Base-by-base conservation (phyloP, 2,888 invertebrate species). In the Steinernema hermaphroditum region DNA sequence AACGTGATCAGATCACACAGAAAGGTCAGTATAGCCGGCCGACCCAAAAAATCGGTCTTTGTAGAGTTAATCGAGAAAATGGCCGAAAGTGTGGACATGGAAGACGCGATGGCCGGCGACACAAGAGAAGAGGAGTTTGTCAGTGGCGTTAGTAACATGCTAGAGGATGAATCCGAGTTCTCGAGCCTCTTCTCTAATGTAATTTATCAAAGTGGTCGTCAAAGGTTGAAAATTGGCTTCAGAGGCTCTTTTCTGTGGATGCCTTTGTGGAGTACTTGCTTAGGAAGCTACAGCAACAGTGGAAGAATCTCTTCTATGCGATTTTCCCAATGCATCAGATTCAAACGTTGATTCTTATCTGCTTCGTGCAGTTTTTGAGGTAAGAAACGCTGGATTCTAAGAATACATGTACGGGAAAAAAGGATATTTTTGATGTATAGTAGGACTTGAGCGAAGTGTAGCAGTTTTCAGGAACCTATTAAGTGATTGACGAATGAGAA, bases 301-400 rank as follows among this genome's bases (percentile, higher is more conserved):
- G 81, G 80, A 69, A 69, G 22, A 80, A 77, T 1, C 37, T 80
- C 1, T 68, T 77, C 27, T 82, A 84, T 69, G 83, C 81, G 6
- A 68, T 83, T 9, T 80, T 84, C 70, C 83, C 84, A 19, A 69
- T 84, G 34, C 82, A 82, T 24, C 84, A 84, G 70, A 76, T 83
- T 9, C 84, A 83, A 72, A 84, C 84, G 19, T 69, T 83, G 32
- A 73, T 83, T 1, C 70, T 83, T 37, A 79, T 83, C 19, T 83
- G 83, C 72, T 68, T 83, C 8, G 83, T 84, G 43, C 83, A 83
- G 71, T 78, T 83, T 44, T 78, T 83, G 27, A 81, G 79, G 82
- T 80, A n/a, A 44, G 43, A 57, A 14, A n/a, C 22, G 19, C 22
- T 19, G 34, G 27, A n/a, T 69, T 70, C 14, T 27, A 9, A 29